A percentile compares a stretch with the other conserved stretches of the same genome.
phyloP scores from a whole-genome alignment of 2,888 invertebrate species.

The Agrilus cyanescens region DNA sequence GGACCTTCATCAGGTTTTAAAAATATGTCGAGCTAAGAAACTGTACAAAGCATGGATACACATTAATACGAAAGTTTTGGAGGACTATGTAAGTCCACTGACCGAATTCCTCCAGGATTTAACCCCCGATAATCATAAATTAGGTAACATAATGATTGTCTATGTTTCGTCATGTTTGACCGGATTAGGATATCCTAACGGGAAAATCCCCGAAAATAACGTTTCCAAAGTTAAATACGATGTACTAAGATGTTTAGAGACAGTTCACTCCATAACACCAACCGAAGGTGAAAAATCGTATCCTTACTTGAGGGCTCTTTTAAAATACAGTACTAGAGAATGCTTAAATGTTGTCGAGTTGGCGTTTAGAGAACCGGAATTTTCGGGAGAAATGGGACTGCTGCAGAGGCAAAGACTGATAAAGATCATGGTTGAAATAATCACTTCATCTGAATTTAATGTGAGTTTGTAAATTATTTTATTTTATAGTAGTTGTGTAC shows the following conservation, averaged over 20 bases:
- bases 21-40: conserved; percentile 40
- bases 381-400: conserved; percentile 57
- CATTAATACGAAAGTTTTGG: conserved; percentile 64
- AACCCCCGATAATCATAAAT: conserved; percentile 38
- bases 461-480: conserved; percentile 36
- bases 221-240: conserved; percentile 60
- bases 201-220: conserved; percentile 52
- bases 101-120: conserved; percentile 51
- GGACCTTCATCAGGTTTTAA: conserved; percentile 62
- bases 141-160: conserved; percentile 75
- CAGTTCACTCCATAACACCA: conserved; percentile 52
- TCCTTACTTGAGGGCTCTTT: conserved; percentile 59
- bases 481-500: neutral
- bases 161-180: conserved; percentile 79
- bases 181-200: conserved; percentile 72
- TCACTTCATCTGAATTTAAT: conserved; percentile 53
- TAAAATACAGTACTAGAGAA: conserved; percentile 74
- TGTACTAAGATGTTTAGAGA: conserved; percentile 56
- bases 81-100: conserved; percentile 62
- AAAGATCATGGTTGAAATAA: conserved; percentile 64
- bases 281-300: conserved; percentile 51
- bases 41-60: conserved; percentile 62
- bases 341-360: conserved; percentile 75
- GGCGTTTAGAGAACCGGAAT: conserved; percentile 73
- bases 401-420: conserved; percentile 64